phyloP scores from a whole-genome alignment of 2,888 invertebrate species.

The Elaeidobius kamerunicus region DNA sequence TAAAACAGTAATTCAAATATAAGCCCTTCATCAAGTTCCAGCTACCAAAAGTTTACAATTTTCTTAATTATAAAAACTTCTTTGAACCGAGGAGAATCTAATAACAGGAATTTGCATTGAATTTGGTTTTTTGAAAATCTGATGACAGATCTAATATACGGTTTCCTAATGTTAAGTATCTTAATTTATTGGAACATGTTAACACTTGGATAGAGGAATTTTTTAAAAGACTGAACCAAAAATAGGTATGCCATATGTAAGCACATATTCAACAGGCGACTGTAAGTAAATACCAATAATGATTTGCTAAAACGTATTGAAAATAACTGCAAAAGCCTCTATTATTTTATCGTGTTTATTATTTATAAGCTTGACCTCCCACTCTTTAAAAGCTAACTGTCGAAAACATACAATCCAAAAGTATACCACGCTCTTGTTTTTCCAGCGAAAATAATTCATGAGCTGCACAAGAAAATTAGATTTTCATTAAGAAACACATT shows the following conservation, averaged over 20 bases:
- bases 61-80: background rate
- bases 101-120: no score
- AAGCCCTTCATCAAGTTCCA: background rate
- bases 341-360: no score
- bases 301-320: no score
- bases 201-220: background rate
- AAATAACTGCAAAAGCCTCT: no score
- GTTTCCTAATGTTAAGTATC: background rate
- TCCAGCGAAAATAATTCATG: constrained; percentile 6
- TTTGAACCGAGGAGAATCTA: background rate
- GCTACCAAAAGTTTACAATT: background rate
- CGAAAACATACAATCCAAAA: no score
- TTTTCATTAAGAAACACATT: constrained; percentile 23
- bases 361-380: no score
- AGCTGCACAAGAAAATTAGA: constrained; percentile 14
- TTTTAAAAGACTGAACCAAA: no score
- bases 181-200: background rate
- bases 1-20: background rate
- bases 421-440: constrained; percentile 5
- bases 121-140: background rate
- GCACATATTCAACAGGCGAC: no score
- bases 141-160: background rate
- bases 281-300: no score
- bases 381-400: no score
- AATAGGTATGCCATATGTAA: no score